phyloP scores from a whole-genome alignment of 1,140 invertebrate genomes.

The Thaumatotibia leucotreta region DNA sequence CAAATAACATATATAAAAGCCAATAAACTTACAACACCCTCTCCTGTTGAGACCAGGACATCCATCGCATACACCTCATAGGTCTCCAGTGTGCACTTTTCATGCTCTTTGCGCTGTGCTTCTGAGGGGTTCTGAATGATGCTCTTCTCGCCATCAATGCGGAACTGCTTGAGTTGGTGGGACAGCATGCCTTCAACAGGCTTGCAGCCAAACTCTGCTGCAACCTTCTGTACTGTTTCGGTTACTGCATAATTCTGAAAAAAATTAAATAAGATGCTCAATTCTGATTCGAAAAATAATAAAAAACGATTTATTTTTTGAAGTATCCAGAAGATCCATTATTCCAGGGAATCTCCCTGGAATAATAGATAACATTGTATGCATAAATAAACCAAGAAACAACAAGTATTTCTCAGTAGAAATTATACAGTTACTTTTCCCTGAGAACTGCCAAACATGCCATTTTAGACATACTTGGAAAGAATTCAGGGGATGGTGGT shows the following conservation, averaged over 20 bases:
- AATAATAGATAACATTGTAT: background rate
- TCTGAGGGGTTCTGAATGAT: constrained; percentile 97
- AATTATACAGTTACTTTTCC: background rate
- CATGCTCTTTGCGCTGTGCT: constrained; percentile 97
- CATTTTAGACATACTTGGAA: background rate
- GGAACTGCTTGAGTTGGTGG: constrained; percentile 97
- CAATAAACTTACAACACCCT: constrained; percentile 56
- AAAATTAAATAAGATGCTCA: constrained; percentile 20
- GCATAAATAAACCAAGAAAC: background rate
- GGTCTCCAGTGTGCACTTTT: constrained; percentile 96
- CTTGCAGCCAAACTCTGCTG: constrained; percentile 95
- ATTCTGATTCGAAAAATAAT: background rate
- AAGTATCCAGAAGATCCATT: no score
- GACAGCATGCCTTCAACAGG: constrained; percentile 99
- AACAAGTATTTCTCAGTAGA: background rate
- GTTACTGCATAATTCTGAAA: constrained; percentile 94
- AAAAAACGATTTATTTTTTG: no score
- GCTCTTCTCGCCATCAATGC: constrained; percentile 99
- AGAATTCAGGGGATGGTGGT: background rate
- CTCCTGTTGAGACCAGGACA: constrained; percentile 92
- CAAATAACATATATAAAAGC: background rate
- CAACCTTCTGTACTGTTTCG: constrained; percentile 94
- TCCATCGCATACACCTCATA: constrained; percentile 99
- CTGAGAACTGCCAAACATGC: background rate
- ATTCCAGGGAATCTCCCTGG: no score